Conservation (phyloP, 2,797 vertebrate genomes). For the Eulemur coronatus region DNA sequence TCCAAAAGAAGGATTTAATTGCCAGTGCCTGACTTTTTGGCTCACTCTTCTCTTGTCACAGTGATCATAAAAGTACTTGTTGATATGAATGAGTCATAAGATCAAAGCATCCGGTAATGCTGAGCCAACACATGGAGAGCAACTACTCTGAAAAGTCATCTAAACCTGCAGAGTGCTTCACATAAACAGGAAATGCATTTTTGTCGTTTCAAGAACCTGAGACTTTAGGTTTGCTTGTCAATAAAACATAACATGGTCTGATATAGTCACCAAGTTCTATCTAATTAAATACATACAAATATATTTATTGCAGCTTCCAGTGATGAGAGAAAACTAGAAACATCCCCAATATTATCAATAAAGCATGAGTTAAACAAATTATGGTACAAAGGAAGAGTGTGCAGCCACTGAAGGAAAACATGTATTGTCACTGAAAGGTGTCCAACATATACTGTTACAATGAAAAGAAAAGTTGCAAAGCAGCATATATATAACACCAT, state of each 20-base stretch:
- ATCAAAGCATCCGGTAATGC: neutral
- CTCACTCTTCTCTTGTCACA: neutral
- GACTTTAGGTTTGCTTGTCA: neutral
- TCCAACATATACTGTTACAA: neutral
- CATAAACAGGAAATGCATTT: neutral
- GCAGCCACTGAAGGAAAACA: neutral
- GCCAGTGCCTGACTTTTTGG: neutral
- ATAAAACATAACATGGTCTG: neutral
- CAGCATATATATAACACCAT: neutral
- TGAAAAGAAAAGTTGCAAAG: neutral
- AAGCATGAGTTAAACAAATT: neutral
- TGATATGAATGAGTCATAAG: neutral
- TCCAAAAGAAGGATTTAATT: neutral
- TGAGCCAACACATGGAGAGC: neutral
- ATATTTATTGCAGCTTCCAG: neutral
- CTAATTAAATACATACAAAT: neutral
- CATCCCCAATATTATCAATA: neutral
- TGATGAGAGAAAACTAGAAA: neutral
- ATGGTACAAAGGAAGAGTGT: neutral
- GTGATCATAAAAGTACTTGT: neutral
- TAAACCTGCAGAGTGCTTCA: neutral
- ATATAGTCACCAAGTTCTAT: neutral
- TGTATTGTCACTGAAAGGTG: neutral
- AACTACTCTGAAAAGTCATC: neutral
- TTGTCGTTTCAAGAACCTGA: neutral